These are phyloP conservation scores for Ischnura elegans DNA, from an alignment of 2,888 invertebrate genomes.

Conservation along the genomic window DNA sequence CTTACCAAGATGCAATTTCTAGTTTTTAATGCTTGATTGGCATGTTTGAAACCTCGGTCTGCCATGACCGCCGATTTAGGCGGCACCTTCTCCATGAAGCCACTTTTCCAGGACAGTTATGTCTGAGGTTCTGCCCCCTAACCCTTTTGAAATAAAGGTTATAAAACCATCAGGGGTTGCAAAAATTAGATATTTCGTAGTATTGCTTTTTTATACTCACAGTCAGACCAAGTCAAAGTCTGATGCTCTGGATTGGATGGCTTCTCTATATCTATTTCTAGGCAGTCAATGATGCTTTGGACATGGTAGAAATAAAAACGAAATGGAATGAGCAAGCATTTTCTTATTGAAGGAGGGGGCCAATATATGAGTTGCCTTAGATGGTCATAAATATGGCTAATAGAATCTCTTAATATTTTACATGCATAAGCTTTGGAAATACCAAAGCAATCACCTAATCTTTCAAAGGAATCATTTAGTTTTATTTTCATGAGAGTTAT, in stretches of 20 bases:
- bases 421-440: not conserved
- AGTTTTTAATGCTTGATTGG: not conserved
- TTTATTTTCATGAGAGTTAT: not conserved
- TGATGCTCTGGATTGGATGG: not conserved
- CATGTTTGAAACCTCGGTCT: not conserved
- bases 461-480: not conserved
- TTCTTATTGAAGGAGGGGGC: no score
- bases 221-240: not conserved
- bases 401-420: not conserved
- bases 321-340: no score
- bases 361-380: no score
- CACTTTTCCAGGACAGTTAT: not conserved
- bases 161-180: no score
- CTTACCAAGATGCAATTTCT: not conserved
- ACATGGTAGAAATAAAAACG: not conserved
- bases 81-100: not conserved
- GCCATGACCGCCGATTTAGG: not conserved
- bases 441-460: not conserved
- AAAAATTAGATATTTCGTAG: no score
- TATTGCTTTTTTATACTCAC: no score
- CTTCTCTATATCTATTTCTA: not conserved
- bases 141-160: not conserved
- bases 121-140: not conserved
- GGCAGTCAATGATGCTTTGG: not conserved
- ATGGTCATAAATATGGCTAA: not conserved